Evolutionary conservation across 2,113 vertebrate genomes (phyloP).

Genomic region (Rattus norvegicus): GRCr8 NC_086019.1:134290501-134291000

Average conservation of each 20-base stretch:
- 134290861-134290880: background rate
- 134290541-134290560: slow-evolving; percentile 44
- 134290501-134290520: slow-evolving; percentile 36
- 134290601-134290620: background rate
- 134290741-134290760: background rate
- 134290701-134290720: background rate
- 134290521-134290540: background rate
- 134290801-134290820: background rate
- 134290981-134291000: background rate
- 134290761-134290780: background rate
- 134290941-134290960: background rate
- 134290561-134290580: slow-evolving; percentile 10
- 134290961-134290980: accelerated
- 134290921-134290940: background rate
- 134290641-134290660: background rate
- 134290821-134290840: background rate
- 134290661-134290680: background rate
- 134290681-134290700: background rate
- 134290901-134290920: background rate
- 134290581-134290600: slow-evolving; percentile 40
- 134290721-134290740: background rate
- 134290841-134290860: background rate
- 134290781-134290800: background rate
- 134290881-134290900: background rate
- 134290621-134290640: background rate